Percentiles rank a stretch among this genome's conserved stretches.
phyloP scores from a whole-genome alignment of 2,888 invertebrate genomes.

The Andricus curvator region DNA sequence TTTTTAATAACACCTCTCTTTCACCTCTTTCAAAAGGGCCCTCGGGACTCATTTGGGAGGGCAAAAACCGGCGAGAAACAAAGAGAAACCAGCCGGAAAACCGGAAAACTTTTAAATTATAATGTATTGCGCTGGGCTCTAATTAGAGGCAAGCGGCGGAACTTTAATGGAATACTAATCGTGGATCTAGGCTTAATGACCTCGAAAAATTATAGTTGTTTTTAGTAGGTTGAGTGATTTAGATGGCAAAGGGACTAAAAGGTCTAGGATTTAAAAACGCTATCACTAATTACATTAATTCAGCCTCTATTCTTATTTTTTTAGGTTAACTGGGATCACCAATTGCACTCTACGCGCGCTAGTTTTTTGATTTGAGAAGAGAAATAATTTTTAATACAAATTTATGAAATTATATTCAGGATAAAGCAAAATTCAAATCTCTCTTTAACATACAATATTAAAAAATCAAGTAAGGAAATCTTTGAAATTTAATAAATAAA shows the following conservation, averaged over 20 bases:
- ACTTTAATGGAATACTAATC: slow-evolving; percentile 41
- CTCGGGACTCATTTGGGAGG: slow-evolving; percentile 13
- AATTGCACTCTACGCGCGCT: too few species aligned
- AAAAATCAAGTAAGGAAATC: too few species aligned
- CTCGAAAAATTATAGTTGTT: slow-evolving; percentile 35
- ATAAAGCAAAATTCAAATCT: too few species aligned
- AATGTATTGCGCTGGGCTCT: slow-evolving; percentile 40
- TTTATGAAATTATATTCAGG: too few species aligned
- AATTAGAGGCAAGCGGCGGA: slow-evolving; percentile 32
- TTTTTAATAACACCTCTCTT: slow-evolving; percentile 63
- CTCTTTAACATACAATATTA: too few species aligned
- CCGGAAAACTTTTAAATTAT: slow-evolving; percentile 60
- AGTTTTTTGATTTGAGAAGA: too few species aligned
- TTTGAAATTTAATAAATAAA: too few species aligned
- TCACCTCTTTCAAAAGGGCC: not conserved
- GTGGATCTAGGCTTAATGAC: slow-evolving; percentile 19
- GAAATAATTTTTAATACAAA: too few species aligned
- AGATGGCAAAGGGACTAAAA: not conserved
- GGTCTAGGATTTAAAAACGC: not conserved
- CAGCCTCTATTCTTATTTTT: not conserved
- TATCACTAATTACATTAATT: slow-evolving; percentile 5
- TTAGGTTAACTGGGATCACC: too few species aligned
- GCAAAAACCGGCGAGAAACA: slow-evolving; percentile 45
- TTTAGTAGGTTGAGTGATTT: slow-evolving; percentile 8
- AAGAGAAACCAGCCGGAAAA: slow-evolving; percentile 55